Conservation (phyloP, 2,113 vertebrate species). For the Equus quagga region DNA sequence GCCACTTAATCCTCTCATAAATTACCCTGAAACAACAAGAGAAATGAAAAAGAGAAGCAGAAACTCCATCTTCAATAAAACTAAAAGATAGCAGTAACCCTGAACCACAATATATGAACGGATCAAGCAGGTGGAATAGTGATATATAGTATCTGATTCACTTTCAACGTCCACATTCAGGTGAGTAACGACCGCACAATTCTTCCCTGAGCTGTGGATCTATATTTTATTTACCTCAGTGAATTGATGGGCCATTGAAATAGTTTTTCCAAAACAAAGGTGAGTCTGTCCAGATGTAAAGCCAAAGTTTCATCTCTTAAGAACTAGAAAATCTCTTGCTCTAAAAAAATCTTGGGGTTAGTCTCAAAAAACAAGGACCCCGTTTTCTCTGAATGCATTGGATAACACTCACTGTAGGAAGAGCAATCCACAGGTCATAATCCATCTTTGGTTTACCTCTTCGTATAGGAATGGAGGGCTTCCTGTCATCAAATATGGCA, state of each 20-base stretch:
- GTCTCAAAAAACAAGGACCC: neutral
- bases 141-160: neutral
- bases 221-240: neutral
- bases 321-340: neutral
- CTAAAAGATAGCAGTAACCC: neutral
- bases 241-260: neutral
- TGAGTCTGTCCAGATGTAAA: conserved; percentile 15
- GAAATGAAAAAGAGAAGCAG: neutral
- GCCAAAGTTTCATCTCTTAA: neutral
- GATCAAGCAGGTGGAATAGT: neutral
- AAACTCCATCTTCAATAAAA: neutral
- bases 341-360: neutral
- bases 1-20: neutral
- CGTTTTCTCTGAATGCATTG: neutral
- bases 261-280: neutral
- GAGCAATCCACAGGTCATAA: neutral
- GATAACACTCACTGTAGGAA: neutral
- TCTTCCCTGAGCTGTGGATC: neutral
- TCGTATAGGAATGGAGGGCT: neutral
- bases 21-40: conserved; percentile 10
- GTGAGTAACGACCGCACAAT: neutral
- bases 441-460: neutral
- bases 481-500: neutral
- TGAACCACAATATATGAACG: neutral
- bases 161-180: neutral